Percentiles rank a stretch among this genome's conserved stretches.
Evolutionary conservation across 1,140 invertebrate species (phyloP).

Genomic region (Drosophila mayri): DNA sequence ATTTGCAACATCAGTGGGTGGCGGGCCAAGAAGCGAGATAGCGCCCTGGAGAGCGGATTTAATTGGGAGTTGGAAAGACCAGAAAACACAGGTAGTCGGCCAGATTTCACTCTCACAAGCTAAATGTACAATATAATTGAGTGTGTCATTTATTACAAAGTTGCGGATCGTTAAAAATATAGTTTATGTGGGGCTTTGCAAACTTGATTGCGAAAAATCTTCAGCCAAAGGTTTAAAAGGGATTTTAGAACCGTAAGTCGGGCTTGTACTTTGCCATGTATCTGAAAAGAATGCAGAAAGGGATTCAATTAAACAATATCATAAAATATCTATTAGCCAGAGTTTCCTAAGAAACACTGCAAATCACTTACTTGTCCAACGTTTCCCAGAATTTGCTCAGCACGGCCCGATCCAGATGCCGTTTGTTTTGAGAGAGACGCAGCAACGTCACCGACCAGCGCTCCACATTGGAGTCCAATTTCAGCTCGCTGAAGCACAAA

Average conservation of each 20-base stretch:
- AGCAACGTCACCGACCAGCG: conserved; percentile 98
- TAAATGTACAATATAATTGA: conserved; percentile 5
- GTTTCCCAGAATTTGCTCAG: conserved; percentile 99
- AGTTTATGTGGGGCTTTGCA: neutral
- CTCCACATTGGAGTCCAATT: conserved; percentile 96
- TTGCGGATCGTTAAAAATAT: conserved; percentile 6
- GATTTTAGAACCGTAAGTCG: conserved; percentile 92
- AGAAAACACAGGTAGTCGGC: neutral
- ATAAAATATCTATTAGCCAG: no score
- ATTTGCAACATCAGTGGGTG: conserved; percentile 6
- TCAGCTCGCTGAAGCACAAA: conserved; percentile 98
- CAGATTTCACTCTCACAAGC: neutral
- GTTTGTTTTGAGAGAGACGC: conserved; percentile 95
- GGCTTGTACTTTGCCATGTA: conserved; percentile 97
- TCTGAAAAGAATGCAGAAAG: conserved; percentile 87
- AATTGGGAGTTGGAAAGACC: neutral
- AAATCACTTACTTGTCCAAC: conserved; percentile 94
- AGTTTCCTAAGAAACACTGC: no score
- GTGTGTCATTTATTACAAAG: conserved; percentile 6
- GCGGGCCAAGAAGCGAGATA: conserved; percentile 1
- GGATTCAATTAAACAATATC: neutral
- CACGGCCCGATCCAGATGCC: conserved; percentile 98
- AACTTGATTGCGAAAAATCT: conserved; percentile 17
- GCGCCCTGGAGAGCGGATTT: neutral
- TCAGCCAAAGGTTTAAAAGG: neutral